phyloP scores from a whole-genome alignment of 2,888 invertebrate genomes.

The Drosophila algonquin region DNA sequence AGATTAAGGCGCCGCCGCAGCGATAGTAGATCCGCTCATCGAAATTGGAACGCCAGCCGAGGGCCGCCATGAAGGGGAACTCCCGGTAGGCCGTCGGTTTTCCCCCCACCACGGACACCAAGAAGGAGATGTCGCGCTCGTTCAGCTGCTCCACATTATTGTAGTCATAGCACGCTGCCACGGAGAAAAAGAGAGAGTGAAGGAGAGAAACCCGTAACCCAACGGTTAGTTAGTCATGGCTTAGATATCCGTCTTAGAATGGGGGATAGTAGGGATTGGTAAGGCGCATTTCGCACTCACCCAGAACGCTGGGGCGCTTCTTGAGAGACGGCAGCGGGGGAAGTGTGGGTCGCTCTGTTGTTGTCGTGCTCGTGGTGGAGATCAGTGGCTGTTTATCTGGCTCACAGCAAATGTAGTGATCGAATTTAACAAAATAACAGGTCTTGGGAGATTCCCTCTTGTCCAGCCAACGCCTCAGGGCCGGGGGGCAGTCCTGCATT shows the following conservation, averaged over 20 bases:
- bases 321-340: slow-evolving; percentile 3
- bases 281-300: slow-evolving; percentile 41
- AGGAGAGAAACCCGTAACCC: background rate
- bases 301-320: slow-evolving; percentile 58
- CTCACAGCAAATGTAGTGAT: slow-evolving; percentile 75
- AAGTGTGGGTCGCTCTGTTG: slow-evolving; percentile 12
- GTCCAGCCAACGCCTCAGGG: slow-evolving; percentile 63
- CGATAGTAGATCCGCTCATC: slow-evolving; percentile 59
- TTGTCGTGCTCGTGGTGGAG: background rate
- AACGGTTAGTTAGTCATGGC: slow-evolving; percentile 22
- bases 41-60: slow-evolving; percentile 68
- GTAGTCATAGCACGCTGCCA: slow-evolving; percentile 29
- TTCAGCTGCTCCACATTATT: slow-evolving; percentile 16
- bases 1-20: slow-evolving; percentile 76
- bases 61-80: slow-evolving; percentile 68
- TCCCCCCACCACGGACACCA: slow-evolving; percentile 38
- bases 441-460: slow-evolving; percentile 68
- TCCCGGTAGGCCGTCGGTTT: slow-evolving; percentile 41
- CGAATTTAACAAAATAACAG: slow-evolving; percentile 77
- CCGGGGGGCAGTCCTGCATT: slow-evolving; percentile 67
- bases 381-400: slow-evolving; percentile 10
- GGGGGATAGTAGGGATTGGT: no score
- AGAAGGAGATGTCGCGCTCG: slow-evolving; percentile 9
- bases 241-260: background rate
- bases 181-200: background rate